Percentiles rank a stretch among this genome's conserved stretches.
phyloP scores from a whole-genome alignment of 2,888 invertebrate genomes.

The Sarcophaga variegata region DNA sequence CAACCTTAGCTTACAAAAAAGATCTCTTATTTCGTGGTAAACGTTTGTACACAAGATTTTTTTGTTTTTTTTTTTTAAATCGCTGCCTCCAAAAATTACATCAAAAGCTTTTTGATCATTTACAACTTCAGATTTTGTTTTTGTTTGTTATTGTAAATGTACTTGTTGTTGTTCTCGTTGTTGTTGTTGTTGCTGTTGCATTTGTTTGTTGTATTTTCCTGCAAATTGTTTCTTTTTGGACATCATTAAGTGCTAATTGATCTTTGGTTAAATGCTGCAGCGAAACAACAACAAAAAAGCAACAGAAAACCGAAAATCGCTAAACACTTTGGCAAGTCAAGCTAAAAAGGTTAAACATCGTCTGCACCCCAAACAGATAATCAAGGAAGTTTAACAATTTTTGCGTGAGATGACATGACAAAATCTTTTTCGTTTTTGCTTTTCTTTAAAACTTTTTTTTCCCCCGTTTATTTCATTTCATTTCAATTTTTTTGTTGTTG shows the following conservation, averaged over 20 bases:
- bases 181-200: constrained; percentile 14
- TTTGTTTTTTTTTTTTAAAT: background rate
- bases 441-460: background rate
- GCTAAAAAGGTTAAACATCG: constrained; percentile 66
- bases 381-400: constrained; percentile 65
- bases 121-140: constrained; percentile 37
- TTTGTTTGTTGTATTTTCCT: constrained; percentile 25
- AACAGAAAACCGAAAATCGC: constrained; percentile 20
- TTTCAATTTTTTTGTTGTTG: background rate
- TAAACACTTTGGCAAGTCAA: constrained; percentile 24
- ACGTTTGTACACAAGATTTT: background rate
- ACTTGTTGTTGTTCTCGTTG: constrained; percentile 24
- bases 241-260: constrained; percentile 70
- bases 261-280: constrained; percentile 54
- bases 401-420: constrained; percentile 68
- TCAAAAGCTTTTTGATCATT: constrained; percentile 62
- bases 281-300: background rate
- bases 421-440: constrained; percentile 34
- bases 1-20: constrained; percentile 22
- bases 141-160: constrained; percentile 27
- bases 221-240: constrained; percentile 66
- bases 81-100: constrained; percentile 40
- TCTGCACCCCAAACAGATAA: constrained; percentile 62
- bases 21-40: constrained; percentile 65
- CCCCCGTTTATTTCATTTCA: background rate